A percentile compares a stretch with the other conserved stretches of the same genome.
phyloP scores from a whole-genome alignment of 2,888 invertebrate genomes.

The Blastobasis lacticolella region DNA sequence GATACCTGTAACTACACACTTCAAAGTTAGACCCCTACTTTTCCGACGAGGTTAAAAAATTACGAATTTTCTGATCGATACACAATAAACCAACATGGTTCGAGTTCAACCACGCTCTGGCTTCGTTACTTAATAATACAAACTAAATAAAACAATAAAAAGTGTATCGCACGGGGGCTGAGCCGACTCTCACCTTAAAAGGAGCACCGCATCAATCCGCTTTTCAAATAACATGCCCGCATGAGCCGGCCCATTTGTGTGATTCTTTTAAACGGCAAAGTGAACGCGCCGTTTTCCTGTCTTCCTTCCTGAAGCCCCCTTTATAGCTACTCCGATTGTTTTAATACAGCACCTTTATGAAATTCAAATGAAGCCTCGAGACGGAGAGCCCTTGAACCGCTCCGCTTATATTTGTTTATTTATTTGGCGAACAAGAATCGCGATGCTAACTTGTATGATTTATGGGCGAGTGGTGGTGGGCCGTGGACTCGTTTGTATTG shows the following conservation, averaged over 20 bases:
- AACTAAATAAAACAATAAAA: too few relatives aligned
- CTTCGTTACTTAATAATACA: too few relatives aligned
- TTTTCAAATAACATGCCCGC: neutral
- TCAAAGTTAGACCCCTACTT: too few relatives aligned
- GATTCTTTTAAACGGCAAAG: neutral
- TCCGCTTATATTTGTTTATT: conserved; percentile 26
- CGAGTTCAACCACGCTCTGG: too few relatives aligned
- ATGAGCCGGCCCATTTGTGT: neutral
- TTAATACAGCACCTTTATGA: conserved; percentile 50
- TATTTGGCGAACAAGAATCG: conserved; percentile 49
- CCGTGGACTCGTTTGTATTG: conserved; percentile 37
- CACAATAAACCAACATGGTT: too few relatives aligned
- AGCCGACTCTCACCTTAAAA: too few relatives aligned
- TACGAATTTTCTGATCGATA: too few relatives aligned
- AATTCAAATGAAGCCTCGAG: conserved; percentile 47
- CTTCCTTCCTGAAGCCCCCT: conserved; percentile 19
- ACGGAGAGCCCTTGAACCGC: conserved; percentile 23
- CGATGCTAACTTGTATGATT: conserved; percentile 53
- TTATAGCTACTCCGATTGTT: conserved; percentile 32
- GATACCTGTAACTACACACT: too few relatives aligned
- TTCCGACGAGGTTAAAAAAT: too few relatives aligned
- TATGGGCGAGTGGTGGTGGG: conserved; percentile 36
- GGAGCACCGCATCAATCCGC: too few relatives aligned
- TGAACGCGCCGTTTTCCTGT: conserved; percentile 13
- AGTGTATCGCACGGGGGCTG: too few relatives aligned